Conservation (phyloP, 64 coral and sea anemone genomes). For the Hydrozoanthus tunicans region DNA sequence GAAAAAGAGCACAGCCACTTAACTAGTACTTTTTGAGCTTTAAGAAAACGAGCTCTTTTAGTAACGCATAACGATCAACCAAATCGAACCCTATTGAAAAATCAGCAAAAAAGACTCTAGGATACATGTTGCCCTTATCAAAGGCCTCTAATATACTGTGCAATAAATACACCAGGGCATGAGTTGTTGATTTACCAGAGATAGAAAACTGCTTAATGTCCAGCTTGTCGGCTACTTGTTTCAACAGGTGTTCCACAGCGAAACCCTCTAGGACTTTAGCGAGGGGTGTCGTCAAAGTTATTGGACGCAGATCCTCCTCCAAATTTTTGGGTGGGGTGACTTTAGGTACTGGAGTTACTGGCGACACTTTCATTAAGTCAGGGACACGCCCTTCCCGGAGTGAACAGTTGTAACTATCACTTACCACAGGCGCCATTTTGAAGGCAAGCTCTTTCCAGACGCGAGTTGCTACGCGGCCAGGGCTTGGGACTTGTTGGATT, state of each 20-base stretch:
- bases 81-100: background rate
- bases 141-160: background rate
- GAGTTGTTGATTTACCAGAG: background rate
- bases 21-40: no score
- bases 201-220: slow-evolving; percentile 14
- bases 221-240: background rate
- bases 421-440: slow-evolving; percentile 46
- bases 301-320: slow-evolving; percentile 12
- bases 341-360: slow-evolving; percentile 43
- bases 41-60: no score
- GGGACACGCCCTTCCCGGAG: slow-evolving; percentile 55
- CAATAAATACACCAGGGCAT: background rate
- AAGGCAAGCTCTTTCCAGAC: slow-evolving; percentile 73
- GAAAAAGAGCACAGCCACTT: no score
- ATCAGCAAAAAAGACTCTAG: background rate
- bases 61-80: background rate
- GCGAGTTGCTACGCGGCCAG: slow-evolving; percentile 16
- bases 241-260: slow-evolving; percentile 26
- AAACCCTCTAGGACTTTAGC: slow-evolving; percentile 53
- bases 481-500: slow-evolving; percentile 49
- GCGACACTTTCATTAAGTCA: slow-evolving; percentile 40
- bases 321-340: slow-evolving; percentile 43
- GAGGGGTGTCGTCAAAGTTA: slow-evolving; percentile 49
- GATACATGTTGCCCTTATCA: background rate
- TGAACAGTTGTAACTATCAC: slow-evolving; percentile 34